Evolutionary conservation across 1,140 invertebrate species (phyloP).

Genomic region (Pseudomyrmex concolor): DNA sequence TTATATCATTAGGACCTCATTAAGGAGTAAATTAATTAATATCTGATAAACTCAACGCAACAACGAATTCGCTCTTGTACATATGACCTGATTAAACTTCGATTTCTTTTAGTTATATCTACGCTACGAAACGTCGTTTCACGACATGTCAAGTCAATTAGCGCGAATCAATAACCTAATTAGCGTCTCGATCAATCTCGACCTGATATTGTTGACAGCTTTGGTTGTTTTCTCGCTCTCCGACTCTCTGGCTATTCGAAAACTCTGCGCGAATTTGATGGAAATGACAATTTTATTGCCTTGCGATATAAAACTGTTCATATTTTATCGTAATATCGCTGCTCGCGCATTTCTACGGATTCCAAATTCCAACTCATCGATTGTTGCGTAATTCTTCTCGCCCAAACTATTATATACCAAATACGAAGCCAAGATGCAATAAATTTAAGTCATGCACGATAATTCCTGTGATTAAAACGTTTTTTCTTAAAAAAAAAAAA

Average conservation of each 20-base stretch:
- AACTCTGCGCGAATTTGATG: constrained; percentile 17
- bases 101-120: background rate
- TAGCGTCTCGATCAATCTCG: constrained; percentile 63
- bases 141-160: constrained; percentile 61
- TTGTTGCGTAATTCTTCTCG: constrained; percentile 56
- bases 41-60: background rate
- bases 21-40: constrained; percentile 38
- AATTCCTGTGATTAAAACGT: too few species aligned
- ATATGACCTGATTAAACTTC: background rate
- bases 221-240: constrained; percentile 1
- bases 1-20: constrained; percentile 5
- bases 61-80: background rate
- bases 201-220: background rate
- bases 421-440: constrained; percentile 1
- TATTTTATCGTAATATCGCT: constrained; percentile 46
- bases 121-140: background rate
- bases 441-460: background rate
- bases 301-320: background rate
- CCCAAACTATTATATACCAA: constrained; percentile 3
- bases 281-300: constrained; percentile 31
- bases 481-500: too few species aligned
- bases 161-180: constrained; percentile 63
- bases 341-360: constrained; percentile 50
- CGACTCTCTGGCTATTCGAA: background rate
- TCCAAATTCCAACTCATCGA: constrained; percentile 64